Conservation (phyloP, 2,797 vertebrate genomes). For the Hoplostethus atlanticus region DNA sequence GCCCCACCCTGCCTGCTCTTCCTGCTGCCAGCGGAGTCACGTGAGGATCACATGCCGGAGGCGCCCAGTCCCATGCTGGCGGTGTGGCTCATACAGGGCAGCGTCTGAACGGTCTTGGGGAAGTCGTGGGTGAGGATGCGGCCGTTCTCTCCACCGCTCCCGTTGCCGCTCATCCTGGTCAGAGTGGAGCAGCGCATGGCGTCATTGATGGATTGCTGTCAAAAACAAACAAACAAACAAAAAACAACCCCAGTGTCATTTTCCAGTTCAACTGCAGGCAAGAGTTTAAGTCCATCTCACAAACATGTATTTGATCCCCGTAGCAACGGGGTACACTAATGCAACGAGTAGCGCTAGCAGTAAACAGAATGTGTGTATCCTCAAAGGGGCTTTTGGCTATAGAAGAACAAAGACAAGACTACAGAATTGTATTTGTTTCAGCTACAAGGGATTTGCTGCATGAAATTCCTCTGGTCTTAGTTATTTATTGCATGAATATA, state of each 20-base stretch:
- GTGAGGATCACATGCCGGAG: slow-evolving; percentile 92
- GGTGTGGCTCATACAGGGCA: slow-evolving; percentile 99
- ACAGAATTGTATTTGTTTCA: not conserved
- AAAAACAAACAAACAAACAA: slow-evolving; percentile 82
- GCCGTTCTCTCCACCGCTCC: slow-evolving; percentile 92
- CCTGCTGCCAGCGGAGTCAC: slow-evolving; percentile 53
- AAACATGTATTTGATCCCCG: slow-evolving; percentile 17
- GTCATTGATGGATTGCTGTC: slow-evolving; percentile 97
- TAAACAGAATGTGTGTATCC: slow-evolving; percentile 3
- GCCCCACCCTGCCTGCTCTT: slow-evolving; percentile 70
- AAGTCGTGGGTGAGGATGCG: slow-evolving; percentile 98
- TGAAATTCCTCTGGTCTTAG: not conserved
- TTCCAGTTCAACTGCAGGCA: slow-evolving; percentile 20
- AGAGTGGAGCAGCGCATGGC: slow-evolving; percentile 97
- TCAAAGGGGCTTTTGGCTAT: not conserved
- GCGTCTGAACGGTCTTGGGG: slow-evolving; percentile 96
- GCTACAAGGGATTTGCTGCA: not conserved
- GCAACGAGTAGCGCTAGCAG: slow-evolving; percentile 36
- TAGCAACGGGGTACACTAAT: slow-evolving; percentile 29
- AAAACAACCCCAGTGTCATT: too few species aligned
- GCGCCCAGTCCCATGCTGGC: slow-evolving; percentile 97
- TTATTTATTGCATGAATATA: slow-evolving; percentile 10
- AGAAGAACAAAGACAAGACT: slow-evolving; percentile 2
- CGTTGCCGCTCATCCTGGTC: slow-evolving; percentile 92
- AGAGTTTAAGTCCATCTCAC: not conserved